Evolutionary conservation across 1,140 invertebrate genomes (phyloP).

Genomic region (Pseudomyrmex pallidus): DNA sequence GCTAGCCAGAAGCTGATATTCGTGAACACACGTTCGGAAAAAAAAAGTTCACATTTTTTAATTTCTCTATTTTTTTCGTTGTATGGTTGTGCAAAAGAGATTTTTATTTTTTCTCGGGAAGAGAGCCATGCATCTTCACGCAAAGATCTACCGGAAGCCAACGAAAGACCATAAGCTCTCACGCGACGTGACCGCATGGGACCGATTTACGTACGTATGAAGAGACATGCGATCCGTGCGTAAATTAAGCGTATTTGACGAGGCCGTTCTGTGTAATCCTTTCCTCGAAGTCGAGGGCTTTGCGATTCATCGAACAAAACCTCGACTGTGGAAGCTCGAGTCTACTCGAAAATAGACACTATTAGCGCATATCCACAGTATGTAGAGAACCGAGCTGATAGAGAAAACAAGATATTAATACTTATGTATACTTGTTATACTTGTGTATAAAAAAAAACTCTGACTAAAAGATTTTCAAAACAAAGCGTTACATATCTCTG

Average conservation of each 20-base stretch:
- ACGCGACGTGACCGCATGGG: constrained; percentile 19
- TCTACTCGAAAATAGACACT: too few relatives aligned
- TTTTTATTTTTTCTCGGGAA: not conserved
- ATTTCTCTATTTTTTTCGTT: not conserved
- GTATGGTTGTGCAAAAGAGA: too few relatives aligned
- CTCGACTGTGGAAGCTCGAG: not conserved
- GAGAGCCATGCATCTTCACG: not conserved
- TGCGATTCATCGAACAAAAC: not conserved
- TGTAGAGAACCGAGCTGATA: too few relatives aligned
- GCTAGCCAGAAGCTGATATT: constrained; percentile 41
- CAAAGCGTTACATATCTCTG: too few relatives aligned
- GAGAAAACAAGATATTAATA: too few relatives aligned
- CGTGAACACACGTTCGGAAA: not conserved
- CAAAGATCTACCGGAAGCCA: constrained; percentile 9
- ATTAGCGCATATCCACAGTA: too few relatives aligned
- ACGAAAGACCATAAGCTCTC: not conserved
- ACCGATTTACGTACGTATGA: constrained; percentile 20
- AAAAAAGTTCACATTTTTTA: constrained; percentile 6
- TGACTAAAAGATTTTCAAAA: too few relatives aligned
- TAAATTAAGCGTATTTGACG: not conserved
- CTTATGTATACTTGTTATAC: too few relatives aligned
- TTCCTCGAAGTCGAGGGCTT: not conserved
- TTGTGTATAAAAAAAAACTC: too few relatives aligned
- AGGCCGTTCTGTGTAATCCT: not conserved
- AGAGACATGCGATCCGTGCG: constrained; percentile 28